Evolutionary conservation across 92 coral and sea anemone genomes (phyloP), one percentile per base, ranked within the genome.

Genomic region (Palythoa grandiflora): DNA sequence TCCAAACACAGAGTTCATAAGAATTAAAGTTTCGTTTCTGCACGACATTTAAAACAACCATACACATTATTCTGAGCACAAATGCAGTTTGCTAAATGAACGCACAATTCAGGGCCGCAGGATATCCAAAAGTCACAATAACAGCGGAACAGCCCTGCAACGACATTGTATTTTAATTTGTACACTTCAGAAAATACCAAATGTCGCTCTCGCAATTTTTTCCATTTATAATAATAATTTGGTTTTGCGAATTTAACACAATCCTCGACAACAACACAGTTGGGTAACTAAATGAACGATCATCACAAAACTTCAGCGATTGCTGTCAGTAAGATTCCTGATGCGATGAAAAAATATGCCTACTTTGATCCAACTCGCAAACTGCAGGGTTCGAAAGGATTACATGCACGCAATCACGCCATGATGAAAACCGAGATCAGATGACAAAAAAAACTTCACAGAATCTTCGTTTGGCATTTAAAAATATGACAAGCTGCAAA

Each of bases 401-500:
- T 44, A 71, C 8, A 39, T 81, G 75, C 86, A 81, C 86, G 86
- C 86, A 81, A 81, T 66, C 75, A 66, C 59, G 44, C 52, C 28
- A 19, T 11, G 75, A 65, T 44, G 19, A 40, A 81, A 79, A 60
- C 53, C 15, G 21, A 66, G 47, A 81, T 35, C 28, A 66, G 86
- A 9, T 81, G 75, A 81, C 55, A 80, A 39, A 48, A 81, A 70
- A 65, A 39, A 17, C 15, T 39, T 21, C 35, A 55, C 16, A 60
- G 74, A 47, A 65, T 60, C 59, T 71, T 65, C 83, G 65, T 28
- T 8, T 59, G 44, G 19, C 75, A 28, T 20, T 11, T 66, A 12
- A 6, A 66, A 65, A 44, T 14, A 53, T 47, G 59, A 66, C 60
- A 16, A 38, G 3, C 61, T 16, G 59, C 19, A 81, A 40, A 14